Base-by-base conservation (phyloP, 2,797 vertebrate genomes). In the Pseudomugil tenellus region DNA sequence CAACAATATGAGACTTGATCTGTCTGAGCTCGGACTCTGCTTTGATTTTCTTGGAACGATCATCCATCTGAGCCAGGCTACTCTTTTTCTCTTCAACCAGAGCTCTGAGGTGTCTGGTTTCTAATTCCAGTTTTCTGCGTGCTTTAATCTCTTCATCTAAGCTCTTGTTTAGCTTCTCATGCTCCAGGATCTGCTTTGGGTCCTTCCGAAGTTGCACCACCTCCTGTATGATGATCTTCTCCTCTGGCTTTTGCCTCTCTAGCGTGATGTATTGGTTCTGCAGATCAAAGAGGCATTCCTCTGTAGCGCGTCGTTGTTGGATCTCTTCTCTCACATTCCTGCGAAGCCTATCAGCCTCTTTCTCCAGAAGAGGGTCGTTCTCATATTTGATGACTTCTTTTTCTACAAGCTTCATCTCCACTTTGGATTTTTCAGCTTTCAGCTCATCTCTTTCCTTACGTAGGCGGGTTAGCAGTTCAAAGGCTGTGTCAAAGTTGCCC, bases 321-420 rank as follows among this genome's bases (percentile, higher is more conserved):
- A 91, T 84, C 58, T 95, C 95, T 6, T 95, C 95, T 12, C 95
- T 89, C 9, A 98, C 76, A 67, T 96, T 94, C 76, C 91, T 95
- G 23, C 93, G 92, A 28, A 98, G 89, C n/a, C 95, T 90, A 71
- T 96, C 95, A 0, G 91, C 95, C 80, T 99, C 98, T 76, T 96
- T 97, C 80, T 97, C 96, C 68, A 97, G 41, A 10, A 98, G 95
- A 0, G 96, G 96, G 60, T 99, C 97, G 0, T 96, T 95, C 85
- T 97, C 96, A 0, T 95, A 97, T 39, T 94, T 95, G 56, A 98
- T 92, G 5, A 97, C 28, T 65, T 99, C 97, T 87, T 88, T 99
- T 74, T 70, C 96, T 54, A 98, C 92, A 3, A 95, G 81, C 74
- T 94, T 94, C 26, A 93, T 97, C 91, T 98, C 95, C 61, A 99